Base-by-base conservation (phyloP, 2,113 vertebrate genomes). In the Stercorarius parasiticus region DNA sequence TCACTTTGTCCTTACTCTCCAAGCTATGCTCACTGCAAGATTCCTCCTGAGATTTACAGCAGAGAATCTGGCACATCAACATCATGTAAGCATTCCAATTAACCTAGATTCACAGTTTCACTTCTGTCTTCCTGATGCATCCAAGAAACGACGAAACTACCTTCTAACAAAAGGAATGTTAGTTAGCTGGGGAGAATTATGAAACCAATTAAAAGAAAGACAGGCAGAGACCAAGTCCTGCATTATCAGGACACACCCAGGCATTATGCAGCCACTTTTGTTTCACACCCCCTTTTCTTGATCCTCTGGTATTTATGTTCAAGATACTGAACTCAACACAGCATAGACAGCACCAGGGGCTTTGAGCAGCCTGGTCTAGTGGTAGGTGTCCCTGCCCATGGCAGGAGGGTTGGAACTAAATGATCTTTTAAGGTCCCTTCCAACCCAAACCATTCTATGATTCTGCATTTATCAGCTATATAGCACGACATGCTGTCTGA, bases 81-180 rank as follows among this genome's bases (percentile, higher is more conserved):
- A 76, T 71, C 83, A 74, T 1, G 0, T 38, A 82, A 91, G 59
- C 69, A 80, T 82, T 91, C 82, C 93, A 82, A 88, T 94, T 95
- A 97, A 93, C 97, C 93, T 47, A 93, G 50, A 94, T 95, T 72
- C 58, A 59, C 20, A 80, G 49, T 74, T 95, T 76, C 70, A 56
- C 59, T 85, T 69, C 58, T 79, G 62, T n/a, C 86, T 89, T 95
- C 53, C 42, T 45, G 45, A 11, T n/a, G 58, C 81, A 86, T 69
- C 84, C 73, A 91, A 82, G 66, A 93, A 92, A 82, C 42, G 11
- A 43, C 0, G 4, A 77, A 87, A 49, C 45, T 49, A 53, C 45
- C 50, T 86, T 53, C 80, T 81, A 91, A 49, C 64, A 93, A 80
- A 88, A 93, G 59, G 55, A 50, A 18, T 47, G 49, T 16, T 87